These are phyloP conservation scores for Lithophane ornitopus DNA, from an alignment of 2,888 invertebrate genomes.

Conservation along the genomic window DNA sequence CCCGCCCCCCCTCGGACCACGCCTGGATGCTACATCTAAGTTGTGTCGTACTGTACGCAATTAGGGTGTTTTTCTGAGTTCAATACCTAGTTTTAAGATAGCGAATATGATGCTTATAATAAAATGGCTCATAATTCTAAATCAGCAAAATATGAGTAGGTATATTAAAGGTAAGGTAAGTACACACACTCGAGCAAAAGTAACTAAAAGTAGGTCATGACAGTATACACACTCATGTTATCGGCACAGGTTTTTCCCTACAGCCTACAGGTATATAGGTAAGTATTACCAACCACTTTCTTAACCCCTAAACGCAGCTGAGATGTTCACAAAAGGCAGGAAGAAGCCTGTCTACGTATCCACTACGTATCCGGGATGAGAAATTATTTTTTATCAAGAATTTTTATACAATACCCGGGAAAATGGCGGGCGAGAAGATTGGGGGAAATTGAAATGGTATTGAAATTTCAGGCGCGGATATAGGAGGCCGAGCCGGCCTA, in stretches of 20 bases:
- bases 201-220: not conserved
- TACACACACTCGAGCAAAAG: not conserved
- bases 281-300: not conserved
- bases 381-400: conserved; percentile 56
- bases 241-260: not conserved
- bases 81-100: not conserved
- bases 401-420: conserved; percentile 37
- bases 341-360: conserved; percentile 62
- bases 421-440: conserved; percentile 16
- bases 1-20: too few relatives aligned
- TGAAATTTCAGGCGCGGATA: conserved; percentile 19
- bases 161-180: not conserved
- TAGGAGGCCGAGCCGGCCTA: conserved; percentile 4
- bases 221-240: not conserved
- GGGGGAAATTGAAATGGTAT: conserved; percentile 45
- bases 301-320: conserved; percentile 54
- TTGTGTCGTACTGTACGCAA: too few relatives aligned
- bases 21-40: too few relatives aligned
- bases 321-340: conserved; percentile 66
- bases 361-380: conserved; percentile 61
- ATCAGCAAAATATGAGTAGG: not conserved
- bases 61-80: too few relatives aligned
- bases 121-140: not conserved
- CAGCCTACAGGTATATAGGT: not conserved
- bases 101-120: not conserved